Percentiles rank a stretch among this genome's conserved stretches.
Conservation (phyloP, 2,797 vertebrate genomes). For the Sciurus carolinensis region DNA sequence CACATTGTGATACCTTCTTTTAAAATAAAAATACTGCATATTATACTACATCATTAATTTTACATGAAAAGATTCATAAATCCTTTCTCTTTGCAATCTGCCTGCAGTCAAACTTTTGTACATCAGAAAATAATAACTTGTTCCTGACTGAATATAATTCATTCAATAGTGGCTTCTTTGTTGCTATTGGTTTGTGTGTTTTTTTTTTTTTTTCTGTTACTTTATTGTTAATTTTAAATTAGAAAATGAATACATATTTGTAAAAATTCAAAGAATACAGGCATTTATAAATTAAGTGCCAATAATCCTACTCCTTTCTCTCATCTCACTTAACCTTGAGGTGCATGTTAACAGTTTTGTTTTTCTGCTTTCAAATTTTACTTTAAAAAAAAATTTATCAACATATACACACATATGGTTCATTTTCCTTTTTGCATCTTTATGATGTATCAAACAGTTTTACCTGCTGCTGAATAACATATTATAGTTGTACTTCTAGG, state of each 20-base stretch:
- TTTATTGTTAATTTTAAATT: slow-evolving; percentile 53
- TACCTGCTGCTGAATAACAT: not conserved
- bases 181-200: not conserved
- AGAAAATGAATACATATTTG: slow-evolving; percentile 28
- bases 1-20: slow-evolving; percentile 74
- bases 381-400: not conserved
- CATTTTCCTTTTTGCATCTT: not conserved
- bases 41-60: slow-evolving; percentile 77
- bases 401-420: not conserved
- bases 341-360: not conserved
- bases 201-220: not conserved
- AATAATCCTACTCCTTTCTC: not conserved
- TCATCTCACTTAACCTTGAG: not conserved
- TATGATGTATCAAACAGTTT: not conserved
- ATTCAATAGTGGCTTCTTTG: slow-evolving; percentile 53
- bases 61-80: slow-evolving; percentile 77
- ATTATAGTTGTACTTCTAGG: not conserved
- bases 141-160: slow-evolving; percentile 50
- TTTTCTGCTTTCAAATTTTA: not conserved
- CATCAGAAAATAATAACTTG: slow-evolving; percentile 66
- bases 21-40: slow-evolving; percentile 69
- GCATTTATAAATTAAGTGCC: not conserved
- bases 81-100: slow-evolving; percentile 61
- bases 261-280: slow-evolving; percentile 31
- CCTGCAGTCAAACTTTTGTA: slow-evolving; percentile 65